A percentile compares a stretch with the other conserved stretches of the same genome.
Conservation (phyloP, 2,113 vertebrate species). For the Bostrychus sinensis region DNA sequence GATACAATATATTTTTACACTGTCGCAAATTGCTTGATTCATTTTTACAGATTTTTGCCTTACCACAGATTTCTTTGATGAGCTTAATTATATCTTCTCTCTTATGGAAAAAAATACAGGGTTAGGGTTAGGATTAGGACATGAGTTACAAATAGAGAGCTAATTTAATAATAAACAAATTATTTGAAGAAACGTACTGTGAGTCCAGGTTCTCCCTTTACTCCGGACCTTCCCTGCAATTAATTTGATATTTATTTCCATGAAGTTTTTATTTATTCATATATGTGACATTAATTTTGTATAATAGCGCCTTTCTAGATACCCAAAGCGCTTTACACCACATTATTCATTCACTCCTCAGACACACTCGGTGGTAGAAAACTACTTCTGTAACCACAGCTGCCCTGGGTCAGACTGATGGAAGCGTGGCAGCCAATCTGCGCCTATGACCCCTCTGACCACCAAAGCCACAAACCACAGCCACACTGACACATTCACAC, state of each 20-base stretch:
- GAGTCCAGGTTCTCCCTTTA: slow-evolving; percentile 86
- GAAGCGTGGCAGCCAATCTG: too few relatives aligned
- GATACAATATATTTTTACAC: background rate
- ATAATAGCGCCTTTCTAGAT: too few relatives aligned
- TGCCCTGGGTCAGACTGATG: too few relatives aligned
- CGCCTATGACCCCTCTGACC: too few relatives aligned
- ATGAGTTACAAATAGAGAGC: background rate
- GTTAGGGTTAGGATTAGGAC: too few relatives aligned
- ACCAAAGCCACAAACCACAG: too few relatives aligned
- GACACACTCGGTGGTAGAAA: too few relatives aligned
- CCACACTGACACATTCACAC: too few relatives aligned
- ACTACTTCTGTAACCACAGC: too few relatives aligned
- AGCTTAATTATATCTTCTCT: slow-evolving; percentile 90
- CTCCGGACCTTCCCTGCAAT: slow-evolving; percentile 82
- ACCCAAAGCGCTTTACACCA: too few relatives aligned
- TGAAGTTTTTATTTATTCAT: too few relatives aligned
- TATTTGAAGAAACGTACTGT: slow-evolving; percentile 77
- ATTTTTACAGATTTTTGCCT: slow-evolving; percentile 46
- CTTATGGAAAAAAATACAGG: slow-evolving; percentile 75
- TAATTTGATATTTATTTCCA: background rate
- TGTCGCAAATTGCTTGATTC: background rate
- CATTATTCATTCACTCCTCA: too few relatives aligned
- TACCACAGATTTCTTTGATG: slow-evolving; percentile 92
- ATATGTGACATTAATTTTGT: background rate
- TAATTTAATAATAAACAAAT: background rate